These are phyloP conservation scores for Sinella curviseta DNA, from an alignment of 1,140 invertebrate species.

Conservation along the genomic window DNA sequence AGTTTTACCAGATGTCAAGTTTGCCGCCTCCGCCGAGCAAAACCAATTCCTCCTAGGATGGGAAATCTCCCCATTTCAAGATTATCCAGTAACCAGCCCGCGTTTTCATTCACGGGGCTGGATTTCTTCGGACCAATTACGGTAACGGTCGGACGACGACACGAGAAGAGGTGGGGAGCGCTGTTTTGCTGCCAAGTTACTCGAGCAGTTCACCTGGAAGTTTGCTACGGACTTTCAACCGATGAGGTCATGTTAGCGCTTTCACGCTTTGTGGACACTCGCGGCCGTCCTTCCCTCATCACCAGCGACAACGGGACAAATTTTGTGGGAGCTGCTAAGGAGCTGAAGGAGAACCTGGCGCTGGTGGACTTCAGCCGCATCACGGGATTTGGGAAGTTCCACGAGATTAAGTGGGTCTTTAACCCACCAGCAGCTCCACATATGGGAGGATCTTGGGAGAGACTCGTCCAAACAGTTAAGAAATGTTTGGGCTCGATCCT, in stretches of 20 bases:
- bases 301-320: neutral
- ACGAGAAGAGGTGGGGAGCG: no score
- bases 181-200: no score
- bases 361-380: neutral
- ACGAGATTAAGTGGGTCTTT: neutral
- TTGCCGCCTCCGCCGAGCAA: no score
- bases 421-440: neutral
- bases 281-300: neutral
- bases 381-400: neutral
- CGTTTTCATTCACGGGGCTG: no score
- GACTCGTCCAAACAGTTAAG: neutral
- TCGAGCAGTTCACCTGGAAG: no score
- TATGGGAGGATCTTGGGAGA: neutral
- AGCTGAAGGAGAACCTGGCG: neutral
- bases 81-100: no score
- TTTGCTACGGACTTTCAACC: neutral
- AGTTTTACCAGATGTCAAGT: no score
- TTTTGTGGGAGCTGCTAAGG: no score
- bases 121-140: no score
- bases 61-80: no score
- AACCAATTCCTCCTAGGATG: no score
- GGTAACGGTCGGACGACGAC: no score
- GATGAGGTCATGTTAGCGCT: neutral
- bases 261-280: neutral
- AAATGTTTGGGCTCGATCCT: neutral